A percentile compares a stretch with the other conserved stretches of the same genome.
These are phyloP conservation scores for Pterobdella sp. DNA, from an alignment of 2,888 invertebrate genomes.

Conservation along the genomic window DNA sequence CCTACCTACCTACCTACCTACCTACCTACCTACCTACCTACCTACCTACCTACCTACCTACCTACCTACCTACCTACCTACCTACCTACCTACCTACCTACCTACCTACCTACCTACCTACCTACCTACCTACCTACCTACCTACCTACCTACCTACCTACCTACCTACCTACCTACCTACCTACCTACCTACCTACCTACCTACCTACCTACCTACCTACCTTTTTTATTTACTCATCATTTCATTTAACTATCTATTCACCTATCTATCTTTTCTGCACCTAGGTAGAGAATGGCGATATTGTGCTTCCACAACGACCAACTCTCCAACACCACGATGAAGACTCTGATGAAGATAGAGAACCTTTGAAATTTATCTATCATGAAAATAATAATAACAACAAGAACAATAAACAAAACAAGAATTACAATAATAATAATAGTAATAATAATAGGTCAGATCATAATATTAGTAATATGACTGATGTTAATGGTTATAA, in stretches of 20 bases:
- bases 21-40: constrained; percentile 22
- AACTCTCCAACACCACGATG: no score
- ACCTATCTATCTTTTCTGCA: background rate
- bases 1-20: constrained; percentile 20
- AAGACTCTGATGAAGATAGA: no score
- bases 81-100: constrained; percentile 18
- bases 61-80: constrained; percentile 20
- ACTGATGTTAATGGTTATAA: no score
- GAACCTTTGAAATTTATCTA: no score
- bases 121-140: constrained; percentile 20
- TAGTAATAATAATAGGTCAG: no score
- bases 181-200: background rate
- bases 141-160: constrained; percentile 20
- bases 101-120: constrained; percentile 18
- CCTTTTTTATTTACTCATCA: background rate
- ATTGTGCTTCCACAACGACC: no score
- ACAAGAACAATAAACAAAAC: no score
- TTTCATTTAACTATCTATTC: background rate
- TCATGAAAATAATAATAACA: no score
- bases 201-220: background rate
- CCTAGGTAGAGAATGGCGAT: no score
- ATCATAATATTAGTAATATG: no score
- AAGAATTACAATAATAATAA: no score
- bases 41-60: constrained; percentile 17
- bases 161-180: background rate